These are phyloP conservation scores for Etheostoma spectabile DNA, from an alignment of 2,113 vertebrate species.

Conservation along the genomic window DNA sequence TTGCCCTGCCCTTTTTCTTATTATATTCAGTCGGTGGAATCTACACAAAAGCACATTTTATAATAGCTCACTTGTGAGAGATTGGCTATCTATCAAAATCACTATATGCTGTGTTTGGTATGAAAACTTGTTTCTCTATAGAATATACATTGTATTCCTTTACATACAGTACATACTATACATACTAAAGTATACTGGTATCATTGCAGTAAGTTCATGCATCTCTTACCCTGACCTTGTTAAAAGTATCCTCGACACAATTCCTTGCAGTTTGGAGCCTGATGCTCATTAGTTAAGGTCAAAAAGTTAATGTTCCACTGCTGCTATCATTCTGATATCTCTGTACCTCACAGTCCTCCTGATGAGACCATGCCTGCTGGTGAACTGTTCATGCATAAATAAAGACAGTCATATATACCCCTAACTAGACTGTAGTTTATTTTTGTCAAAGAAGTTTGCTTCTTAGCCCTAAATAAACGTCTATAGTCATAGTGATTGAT, in stretches of 20 bases:
- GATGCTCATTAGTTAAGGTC: conserved; percentile 36
- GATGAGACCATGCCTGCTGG: conserved; percentile 7
- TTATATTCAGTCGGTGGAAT: neutral
- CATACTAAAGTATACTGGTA: neutral
- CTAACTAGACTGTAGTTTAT: conserved; percentile 1
- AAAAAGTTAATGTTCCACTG: conserved; percentile 12
- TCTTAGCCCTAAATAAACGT: neutral
- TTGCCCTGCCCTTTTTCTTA: neutral
- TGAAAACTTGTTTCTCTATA: neutral
- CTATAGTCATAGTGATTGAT: neutral
- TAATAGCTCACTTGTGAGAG: neutral
- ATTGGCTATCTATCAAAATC: neutral
- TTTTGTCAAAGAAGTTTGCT: conserved; percentile 7
- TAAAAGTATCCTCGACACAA: neutral
- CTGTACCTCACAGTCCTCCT: conserved; percentile 8
- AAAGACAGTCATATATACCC: neutral
- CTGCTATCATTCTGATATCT: conserved; percentile 23
- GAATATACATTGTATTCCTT: neutral
- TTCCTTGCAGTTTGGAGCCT: conserved; percentile 1
- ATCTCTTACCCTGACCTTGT: neutral
- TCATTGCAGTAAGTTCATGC: neutral
- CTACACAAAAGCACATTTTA: neutral
- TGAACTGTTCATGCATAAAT: conserved; percentile 16
- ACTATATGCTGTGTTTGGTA: neutral
- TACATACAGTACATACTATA: neutral